phyloP scores from a whole-genome alignment of 2,888 invertebrate species.

The Heliconius hortense region DNA sequence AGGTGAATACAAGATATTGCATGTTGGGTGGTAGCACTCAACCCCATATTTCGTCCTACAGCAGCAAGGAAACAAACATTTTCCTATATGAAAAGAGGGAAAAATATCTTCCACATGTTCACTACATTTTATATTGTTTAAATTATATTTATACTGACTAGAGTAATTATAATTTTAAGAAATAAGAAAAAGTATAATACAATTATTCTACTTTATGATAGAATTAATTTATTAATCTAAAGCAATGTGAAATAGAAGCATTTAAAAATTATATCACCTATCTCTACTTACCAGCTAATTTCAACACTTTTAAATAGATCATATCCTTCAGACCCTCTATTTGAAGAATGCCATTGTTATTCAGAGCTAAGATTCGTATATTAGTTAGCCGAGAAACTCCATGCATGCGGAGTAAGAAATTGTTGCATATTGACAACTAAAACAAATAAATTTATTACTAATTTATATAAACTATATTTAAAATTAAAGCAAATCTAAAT shows the following conservation, averaged over 20 bases:
- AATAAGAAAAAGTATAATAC: not conserved
- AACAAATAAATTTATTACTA: slow-evolving; percentile 46
- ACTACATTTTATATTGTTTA: not conserved
- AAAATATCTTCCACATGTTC: not conserved
- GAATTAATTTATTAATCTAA: not conserved
- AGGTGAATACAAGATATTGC: too few species aligned
- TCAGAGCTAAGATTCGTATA: slow-evolving; percentile 90
- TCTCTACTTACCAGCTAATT: slow-evolving; percentile 82
- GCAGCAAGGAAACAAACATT: too few species aligned
- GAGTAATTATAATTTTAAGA: not conserved
- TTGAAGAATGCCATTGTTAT: slow-evolving; percentile 93
- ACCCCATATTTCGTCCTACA: too few species aligned
- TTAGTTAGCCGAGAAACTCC: slow-evolving; percentile 90
- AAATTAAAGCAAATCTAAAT: not conserved
- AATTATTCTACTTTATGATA: not conserved
- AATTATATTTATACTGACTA: not conserved
- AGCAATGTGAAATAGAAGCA: not conserved
- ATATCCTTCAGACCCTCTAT: slow-evolving; percentile 95
- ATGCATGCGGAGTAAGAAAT: slow-evolving; percentile 93
- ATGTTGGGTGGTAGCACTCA: too few species aligned
- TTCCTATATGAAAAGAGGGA: too few species aligned
- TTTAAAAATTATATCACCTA: not conserved
- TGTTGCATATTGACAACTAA: slow-evolving; percentile 92
- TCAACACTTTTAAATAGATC: slow-evolving; percentile 89
- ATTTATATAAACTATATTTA: not conserved